phyloP scores from a whole-genome alignment of 2,888 invertebrate species.

The Ormia ochracea region DNA sequence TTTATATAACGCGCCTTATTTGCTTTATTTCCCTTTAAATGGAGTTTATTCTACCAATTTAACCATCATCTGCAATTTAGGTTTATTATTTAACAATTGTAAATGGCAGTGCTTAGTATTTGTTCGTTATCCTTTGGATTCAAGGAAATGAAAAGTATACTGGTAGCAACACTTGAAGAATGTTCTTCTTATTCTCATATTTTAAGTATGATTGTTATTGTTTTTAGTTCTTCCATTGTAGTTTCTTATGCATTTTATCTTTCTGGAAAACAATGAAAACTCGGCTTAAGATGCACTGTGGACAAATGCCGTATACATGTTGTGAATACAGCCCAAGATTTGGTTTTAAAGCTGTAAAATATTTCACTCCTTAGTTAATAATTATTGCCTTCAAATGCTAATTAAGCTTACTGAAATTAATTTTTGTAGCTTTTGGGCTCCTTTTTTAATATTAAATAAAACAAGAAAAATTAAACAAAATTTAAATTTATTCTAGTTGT shows the following conservation, averaged over 20 bases:
- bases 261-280: slow-evolving; percentile 34
- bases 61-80: slow-evolving; percentile 48
- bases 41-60: slow-evolving; percentile 53
- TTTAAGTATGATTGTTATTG: slow-evolving; percentile 13
- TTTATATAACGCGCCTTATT: slow-evolving; percentile 49
- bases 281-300: background rate
- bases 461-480: too few relatives aligned
- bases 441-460: too few relatives aligned
- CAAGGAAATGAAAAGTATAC: slow-evolving; percentile 27
- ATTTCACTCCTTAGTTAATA: background rate
- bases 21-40: slow-evolving; percentile 39
- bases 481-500: background rate
- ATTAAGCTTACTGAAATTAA: background rate
- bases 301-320: background rate
- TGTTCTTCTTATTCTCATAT: slow-evolving; percentile 16
- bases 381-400: background rate
- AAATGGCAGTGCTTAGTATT: slow-evolving; percentile 17
- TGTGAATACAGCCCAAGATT: background rate
- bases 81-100: slow-evolving; percentile 62
- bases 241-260: slow-evolving; percentile 25
- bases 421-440: too few relatives aligned
- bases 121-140: slow-evolving; percentile 30
- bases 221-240: background rate
- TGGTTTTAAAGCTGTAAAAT: background rate
- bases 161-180: slow-evolving; percentile 35